Conservation (phyloP, 2,797 vertebrate genomes). For the Heterohyrax brucei region DNA sequence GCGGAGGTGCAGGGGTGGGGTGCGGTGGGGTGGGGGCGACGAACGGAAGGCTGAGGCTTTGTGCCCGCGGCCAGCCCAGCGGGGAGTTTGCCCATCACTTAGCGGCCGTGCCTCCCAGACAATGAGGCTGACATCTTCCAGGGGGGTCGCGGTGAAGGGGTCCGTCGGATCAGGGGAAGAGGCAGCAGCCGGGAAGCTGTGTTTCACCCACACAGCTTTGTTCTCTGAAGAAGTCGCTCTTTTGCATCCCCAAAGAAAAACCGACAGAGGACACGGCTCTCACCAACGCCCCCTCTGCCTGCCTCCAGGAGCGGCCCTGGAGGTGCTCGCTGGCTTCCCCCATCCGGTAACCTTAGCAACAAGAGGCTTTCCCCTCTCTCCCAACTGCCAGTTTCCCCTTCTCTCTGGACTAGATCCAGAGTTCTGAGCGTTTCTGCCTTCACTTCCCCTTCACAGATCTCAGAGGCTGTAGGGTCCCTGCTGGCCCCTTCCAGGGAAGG, state of each 20-base stretch:
- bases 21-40: neutral
- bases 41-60: neutral
- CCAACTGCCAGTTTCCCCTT: neutral
- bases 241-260: neutral
- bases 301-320: neutral
- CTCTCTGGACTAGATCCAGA: neutral
- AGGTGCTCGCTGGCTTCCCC: neutral
- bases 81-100: neutral
- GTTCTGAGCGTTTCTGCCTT: neutral
- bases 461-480: neutral
- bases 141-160: neutral
- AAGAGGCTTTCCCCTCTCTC: neutral
- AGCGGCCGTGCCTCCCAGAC: conserved; percentile 39
- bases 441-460: neutral
- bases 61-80: neutral
- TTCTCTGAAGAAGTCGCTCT: conserved; percentile 57
- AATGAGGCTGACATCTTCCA: conserved; percentile 61
- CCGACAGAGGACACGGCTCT: neutral
- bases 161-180: neutral
- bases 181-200: neutral
- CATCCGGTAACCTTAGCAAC: conserved; percentile 73
- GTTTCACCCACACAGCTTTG: conserved; percentile 70
- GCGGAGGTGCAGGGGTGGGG: neutral
- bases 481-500: neutral
- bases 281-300: neutral